Base-by-base conservation (phyloP, 2,888 invertebrate genomes). In the Phortica okadai region DNA sequence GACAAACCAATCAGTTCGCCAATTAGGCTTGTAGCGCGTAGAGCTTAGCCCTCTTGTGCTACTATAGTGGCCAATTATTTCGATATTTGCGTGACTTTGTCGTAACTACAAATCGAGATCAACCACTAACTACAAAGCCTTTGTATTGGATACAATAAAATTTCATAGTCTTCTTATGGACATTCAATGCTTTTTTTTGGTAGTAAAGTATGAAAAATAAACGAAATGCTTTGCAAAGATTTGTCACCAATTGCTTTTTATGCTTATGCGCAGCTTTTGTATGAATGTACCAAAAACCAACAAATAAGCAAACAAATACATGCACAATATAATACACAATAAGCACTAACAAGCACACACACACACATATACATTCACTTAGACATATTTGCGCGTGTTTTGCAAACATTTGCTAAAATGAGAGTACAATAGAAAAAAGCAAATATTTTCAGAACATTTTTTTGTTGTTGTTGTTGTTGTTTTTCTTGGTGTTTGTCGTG, bases 261-360 rank as follows among this genome's bases (percentile, higher is more conserved):
- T 84, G 83, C 77, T 77, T 76, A 10, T n/a, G 14, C 41, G 50
- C 41, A 56, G n/a, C 16, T 16, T n/a, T 16, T 8, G 56, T 56
- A n/a, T 56, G 56, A 56, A 10, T 62, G 62, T 21, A 21, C 16
- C 10, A 21, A 62, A 16, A 62, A 25, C 16, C n/a, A 62, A 21
- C 21, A 25, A 62, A 25, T 8, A 7, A 62, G 1, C 16, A 62
- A 62, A 62, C 16, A n/a, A 62, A 62, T 16, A 62, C 62, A 73
- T 33, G 21, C 21, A 16, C 54, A 72, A 16, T 10, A 16, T 33
- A 72, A 8, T 74, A 58, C 25, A 45, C 50, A 73, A 72, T 64
- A 62, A 16, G 42, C 6, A n/a, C 42, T 6, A 21, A 25, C 74
- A 21, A 7, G 25, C 64, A 45, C n/a, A 25, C 66, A 59, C 67